Evolutionary conservation across 2,113 vertebrate genomes (phyloP).

Genomic region (Campylorhamphus procurvoides): DNA sequence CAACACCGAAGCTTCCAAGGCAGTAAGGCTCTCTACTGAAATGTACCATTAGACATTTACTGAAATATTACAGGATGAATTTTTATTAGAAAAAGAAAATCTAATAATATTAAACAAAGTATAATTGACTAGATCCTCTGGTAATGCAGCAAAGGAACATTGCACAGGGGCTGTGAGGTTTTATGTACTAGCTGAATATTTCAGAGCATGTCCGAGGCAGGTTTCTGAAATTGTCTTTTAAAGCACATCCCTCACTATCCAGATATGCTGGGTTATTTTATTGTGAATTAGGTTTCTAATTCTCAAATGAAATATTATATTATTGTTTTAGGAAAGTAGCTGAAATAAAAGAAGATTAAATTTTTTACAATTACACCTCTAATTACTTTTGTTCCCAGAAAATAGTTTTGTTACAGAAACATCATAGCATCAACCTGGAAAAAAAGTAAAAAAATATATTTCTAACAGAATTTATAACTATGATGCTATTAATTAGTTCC

Average conservation of each 20-base stretch:
- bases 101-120: neutral
- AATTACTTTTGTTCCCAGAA: neutral
- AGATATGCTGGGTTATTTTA: neutral
- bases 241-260: neutral
- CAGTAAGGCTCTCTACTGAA: neutral
- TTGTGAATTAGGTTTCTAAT: neutral
- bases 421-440: neutral
- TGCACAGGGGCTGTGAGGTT: neutral
- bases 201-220: neutral
- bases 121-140: neutral
- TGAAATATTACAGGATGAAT: neutral
- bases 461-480: neutral
- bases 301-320: neutral
- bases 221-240: neutral
- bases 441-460: neutral
- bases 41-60: neutral
- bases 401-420: neutral
- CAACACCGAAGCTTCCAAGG: neutral
- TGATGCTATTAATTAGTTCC: neutral
- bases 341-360: neutral
- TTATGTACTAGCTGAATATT: neutral
- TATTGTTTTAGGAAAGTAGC: neutral
- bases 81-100: neutral
- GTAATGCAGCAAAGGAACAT: neutral
- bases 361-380: neutral